Conservation (phyloP, 2,888 invertebrate species). For the Pachliopta kotzebuea region DNA sequence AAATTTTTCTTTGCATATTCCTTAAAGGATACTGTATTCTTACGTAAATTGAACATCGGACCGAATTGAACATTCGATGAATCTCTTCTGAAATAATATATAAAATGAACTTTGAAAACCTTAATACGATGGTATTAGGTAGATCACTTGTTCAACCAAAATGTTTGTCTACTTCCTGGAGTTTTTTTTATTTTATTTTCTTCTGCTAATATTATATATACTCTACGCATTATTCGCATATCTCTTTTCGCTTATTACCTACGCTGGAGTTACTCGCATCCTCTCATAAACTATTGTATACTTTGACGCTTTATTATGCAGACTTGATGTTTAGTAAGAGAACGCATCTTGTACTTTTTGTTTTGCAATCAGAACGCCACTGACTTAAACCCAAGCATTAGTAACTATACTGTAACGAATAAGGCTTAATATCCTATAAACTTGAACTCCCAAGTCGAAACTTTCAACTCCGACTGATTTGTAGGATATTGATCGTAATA, state of each 20-base stretch:
- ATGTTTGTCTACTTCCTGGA: too few species aligned
- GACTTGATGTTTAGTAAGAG: conserved; percentile 38
- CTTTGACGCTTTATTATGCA: conserved; percentile 38
- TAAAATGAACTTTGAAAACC: too few species aligned
- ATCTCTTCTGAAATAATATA: too few species aligned
- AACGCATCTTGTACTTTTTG: conserved; percentile 31
- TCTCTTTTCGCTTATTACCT: conserved; percentile 23
- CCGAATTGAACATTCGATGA: too few species aligned
- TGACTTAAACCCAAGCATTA: neutral
- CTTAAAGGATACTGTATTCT: too few species aligned
- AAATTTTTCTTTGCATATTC: too few species aligned
- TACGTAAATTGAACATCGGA: too few species aligned
- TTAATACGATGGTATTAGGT: too few species aligned
- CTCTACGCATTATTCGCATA: neutral
- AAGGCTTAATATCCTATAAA: neutral
- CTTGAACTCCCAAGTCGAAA: neutral
- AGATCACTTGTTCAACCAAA: too few species aligned
- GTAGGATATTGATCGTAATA: neutral
- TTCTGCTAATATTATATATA: too few species aligned
- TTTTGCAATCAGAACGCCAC: conserved; percentile 15
- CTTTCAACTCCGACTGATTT: neutral
- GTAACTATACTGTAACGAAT: neutral
- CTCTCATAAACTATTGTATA: conserved; percentile 43
- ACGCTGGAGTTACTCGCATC: conserved; percentile 36
- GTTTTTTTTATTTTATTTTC: too few species aligned